Evolutionary conservation across 2,888 invertebrate species (phyloP).

Genomic region (Catocala nupta): DNA sequence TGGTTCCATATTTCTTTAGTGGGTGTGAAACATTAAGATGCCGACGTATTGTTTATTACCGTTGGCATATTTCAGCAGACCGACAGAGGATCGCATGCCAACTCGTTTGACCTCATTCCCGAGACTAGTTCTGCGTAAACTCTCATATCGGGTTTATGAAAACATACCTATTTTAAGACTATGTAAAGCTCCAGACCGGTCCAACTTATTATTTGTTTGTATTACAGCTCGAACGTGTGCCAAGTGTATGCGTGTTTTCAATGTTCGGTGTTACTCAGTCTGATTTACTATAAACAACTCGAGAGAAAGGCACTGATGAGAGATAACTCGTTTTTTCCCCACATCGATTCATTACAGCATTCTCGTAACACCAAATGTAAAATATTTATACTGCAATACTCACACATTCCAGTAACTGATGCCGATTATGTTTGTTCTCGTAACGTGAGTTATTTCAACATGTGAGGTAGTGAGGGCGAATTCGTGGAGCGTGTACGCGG

Average conservation of each 20-base stretch:
- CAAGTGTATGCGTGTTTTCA: conserved; percentile 76
- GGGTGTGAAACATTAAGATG: conserved; percentile 58
- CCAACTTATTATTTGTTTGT: conserved; percentile 80
- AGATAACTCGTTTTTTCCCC: conserved; percentile 55
- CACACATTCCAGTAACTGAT: conserved; percentile 49
- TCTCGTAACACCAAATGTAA: conserved; percentile 49
- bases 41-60: conserved; percentile 72
- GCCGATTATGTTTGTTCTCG: conserved; percentile 54
- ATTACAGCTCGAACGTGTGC: conserved; percentile 74
- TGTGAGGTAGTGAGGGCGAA: conserved; percentile 41
- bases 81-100: conserved; percentile 76
- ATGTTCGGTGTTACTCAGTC: conserved; percentile 61
- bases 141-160: conserved; percentile 83
- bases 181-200: conserved; percentile 73
- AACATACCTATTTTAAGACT: conserved; percentile 82
- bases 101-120: conserved; percentile 84
- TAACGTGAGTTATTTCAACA: conserved; percentile 55
- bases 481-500: conserved; percentile 33
- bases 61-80: conserved; percentile 69
- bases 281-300: conserved; percentile 69
- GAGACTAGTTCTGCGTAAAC: conserved; percentile 81
- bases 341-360: conserved; percentile 55
- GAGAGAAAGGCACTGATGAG: conserved; percentile 60
- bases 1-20: conserved; percentile 34
- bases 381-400: conserved; percentile 49